Percentiles rank a stretch among this genome's conserved stretches.
Conservation (phyloP, 2,888 invertebrate species). For the Allolobophora icterica region DNA sequence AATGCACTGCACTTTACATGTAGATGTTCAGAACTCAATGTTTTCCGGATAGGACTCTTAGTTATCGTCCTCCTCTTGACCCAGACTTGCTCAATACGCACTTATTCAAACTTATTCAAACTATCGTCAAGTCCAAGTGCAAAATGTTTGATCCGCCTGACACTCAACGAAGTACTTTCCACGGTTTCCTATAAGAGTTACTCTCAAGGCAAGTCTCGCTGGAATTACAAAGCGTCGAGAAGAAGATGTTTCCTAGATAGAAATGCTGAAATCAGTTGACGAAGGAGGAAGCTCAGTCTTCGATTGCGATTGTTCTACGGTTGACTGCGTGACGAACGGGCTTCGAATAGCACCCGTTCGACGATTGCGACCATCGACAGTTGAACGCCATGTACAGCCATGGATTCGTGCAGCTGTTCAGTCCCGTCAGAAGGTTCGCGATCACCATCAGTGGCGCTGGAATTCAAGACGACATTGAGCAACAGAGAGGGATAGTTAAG, state of each 20-base stretch:
- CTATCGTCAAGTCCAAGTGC: background rate
- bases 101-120: background rate
- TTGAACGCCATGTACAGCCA: conserved; percentile 6
- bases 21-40: too few species aligned
- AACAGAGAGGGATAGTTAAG: background rate
- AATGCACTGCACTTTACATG: background rate
- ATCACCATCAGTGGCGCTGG: conserved; percentile 22
- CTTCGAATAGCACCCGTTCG: background rate
- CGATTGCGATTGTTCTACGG: background rate
- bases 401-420: conserved; percentile 25
- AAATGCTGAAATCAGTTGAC: background rate
- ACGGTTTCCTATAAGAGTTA: background rate
- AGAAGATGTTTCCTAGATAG: too few species aligned
- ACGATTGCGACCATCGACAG: background rate
- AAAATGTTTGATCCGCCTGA: background rate
- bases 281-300: background rate
- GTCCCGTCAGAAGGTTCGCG: background rate
- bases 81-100: background rate
- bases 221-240: too few species aligned
- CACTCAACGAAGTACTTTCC: background rate
- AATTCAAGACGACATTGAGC: background rate
- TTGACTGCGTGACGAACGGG: background rate
- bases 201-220: too few species aligned
- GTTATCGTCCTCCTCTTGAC: background rate
- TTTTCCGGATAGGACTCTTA: too few species aligned